Base-by-base conservation (phyloP, 2,888 invertebrate species). In the Chymomyza procnemis region DNA sequence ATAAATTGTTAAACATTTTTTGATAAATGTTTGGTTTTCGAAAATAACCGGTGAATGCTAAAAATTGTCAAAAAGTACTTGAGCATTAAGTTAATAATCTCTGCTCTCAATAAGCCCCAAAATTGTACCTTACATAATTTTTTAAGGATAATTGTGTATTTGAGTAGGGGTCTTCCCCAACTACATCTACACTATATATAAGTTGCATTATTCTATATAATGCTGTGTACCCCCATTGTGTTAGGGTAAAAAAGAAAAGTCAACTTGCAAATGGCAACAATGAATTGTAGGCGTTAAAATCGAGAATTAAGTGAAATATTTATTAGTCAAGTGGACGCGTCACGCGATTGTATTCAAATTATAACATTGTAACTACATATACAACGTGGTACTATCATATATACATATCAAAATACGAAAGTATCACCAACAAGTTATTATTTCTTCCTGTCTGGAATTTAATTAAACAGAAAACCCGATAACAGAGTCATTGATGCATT, bases 301-400 rank as follows among this genome's bases (percentile, higher is more conserved):
- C 73, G 85, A 84, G 81, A 72, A 83, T 73, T 87, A 83, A 83
- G 81, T 87, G 86, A 83, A 87, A 83, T 86, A 83, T 87, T 83
- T 83, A 83, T 87, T 86, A 87, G 87, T 81, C 73, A 65, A 69
- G 70, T 67, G 71, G 66, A 61, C 70, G 60, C 87, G 86, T 78
- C 88, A 83, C 83, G 82, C 88, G 87, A 73, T 41, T 41, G 34
- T 41, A 41, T 41, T 41, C 34, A 41, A 41, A 41, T 41, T 41
- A 41, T 41, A 12, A 41, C 34, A 26, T 6, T 26, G 3, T 26
- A 26, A 26, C 6, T 26, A 26, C 26, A 26, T 26, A 26, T 26
- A 26, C 26, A 6, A 26, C 26, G 1, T 4, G 8, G 26, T 26
- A 26, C 34, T 41, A 41, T 41, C 9, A 41, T 12, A 41, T 30